These are phyloP conservation scores for Lutjanus argentimaculatus DNA, from an alignment of 2,797 vertebrate genomes.

Conservation along the genomic window DNA sequence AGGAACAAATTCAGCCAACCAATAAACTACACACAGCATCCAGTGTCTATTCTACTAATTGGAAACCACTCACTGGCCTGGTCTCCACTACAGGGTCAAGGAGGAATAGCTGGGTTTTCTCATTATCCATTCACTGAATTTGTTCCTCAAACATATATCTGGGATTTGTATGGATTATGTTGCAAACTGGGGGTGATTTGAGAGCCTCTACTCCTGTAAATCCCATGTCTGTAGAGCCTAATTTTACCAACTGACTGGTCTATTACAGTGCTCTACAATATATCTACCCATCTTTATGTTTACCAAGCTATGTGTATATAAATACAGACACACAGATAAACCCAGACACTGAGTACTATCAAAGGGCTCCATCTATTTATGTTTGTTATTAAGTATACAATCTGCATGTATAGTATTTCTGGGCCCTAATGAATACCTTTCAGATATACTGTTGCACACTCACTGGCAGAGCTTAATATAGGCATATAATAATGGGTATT, in stretches of 20 bases:
- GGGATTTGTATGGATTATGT: slow-evolving; percentile 51
- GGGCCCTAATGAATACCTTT: not conserved
- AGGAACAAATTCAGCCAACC: slow-evolving; percentile 35
- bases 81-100: slow-evolving; percentile 40
- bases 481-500: not conserved
- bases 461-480: not conserved
- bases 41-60: slow-evolving; percentile 46
- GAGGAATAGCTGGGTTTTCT: slow-evolving; percentile 30
- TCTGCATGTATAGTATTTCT: not conserved
- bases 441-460: not conserved
- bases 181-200: slow-evolving; percentile 49
- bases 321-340: not conserved
- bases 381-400: not conserved
- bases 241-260: slow-evolving; percentile 13
- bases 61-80: slow-evolving; percentile 44
- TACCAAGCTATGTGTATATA: not conserved
- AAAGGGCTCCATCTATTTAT: not conserved
- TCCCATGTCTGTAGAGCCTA: slow-evolving; percentile 12
- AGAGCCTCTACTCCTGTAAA: slow-evolving; percentile 37
- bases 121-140: slow-evolving; percentile 51
- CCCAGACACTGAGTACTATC: not conserved
- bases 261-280: not conserved
- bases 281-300: not conserved
- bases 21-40: slow-evolving; percentile 37
- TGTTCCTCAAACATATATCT: slow-evolving; percentile 38